phyloP scores from a whole-genome alignment of 1,140 invertebrate species.

The Bemisia tabaci region DNA sequence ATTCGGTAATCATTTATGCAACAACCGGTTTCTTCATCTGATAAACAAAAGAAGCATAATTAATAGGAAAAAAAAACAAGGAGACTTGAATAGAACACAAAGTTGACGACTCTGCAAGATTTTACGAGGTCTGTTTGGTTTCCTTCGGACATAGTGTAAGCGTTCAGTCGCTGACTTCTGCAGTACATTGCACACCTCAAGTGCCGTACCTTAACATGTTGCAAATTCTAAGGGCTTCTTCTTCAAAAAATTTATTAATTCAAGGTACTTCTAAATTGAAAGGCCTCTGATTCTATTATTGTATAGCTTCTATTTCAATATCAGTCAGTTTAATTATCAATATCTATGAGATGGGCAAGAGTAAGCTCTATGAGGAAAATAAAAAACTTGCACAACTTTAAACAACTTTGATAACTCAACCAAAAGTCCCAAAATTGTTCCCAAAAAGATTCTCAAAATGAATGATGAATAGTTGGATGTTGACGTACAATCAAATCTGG shows the following conservation, averaged over 20 bases:
- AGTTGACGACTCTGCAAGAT: background rate
- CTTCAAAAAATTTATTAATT: too few species aligned
- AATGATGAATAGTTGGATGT: background rate
- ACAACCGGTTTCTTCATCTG: conserved; percentile 77
- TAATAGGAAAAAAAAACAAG: conserved; percentile 6
- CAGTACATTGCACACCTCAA: background rate
- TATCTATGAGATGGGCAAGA: background rate
- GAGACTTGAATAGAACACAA: conserved; percentile 2
- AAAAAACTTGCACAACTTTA: background rate
- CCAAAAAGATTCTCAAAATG: background rate
- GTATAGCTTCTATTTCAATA: background rate
- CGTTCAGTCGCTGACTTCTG: background rate
- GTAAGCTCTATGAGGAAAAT: too few species aligned
- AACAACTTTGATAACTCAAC: background rate
- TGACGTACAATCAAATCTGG: conserved; percentile 67
- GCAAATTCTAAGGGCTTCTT: too few species aligned
- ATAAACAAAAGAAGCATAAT: conserved; percentile 22
- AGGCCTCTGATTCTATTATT: too few species aligned
- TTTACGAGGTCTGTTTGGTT: background rate
- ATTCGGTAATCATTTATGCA: conserved; percentile 65
- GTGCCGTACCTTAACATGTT: background rate
- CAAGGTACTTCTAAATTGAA: too few species aligned
- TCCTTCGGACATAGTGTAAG: background rate
- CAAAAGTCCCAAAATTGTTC: background rate
- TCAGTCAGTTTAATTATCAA: background rate